phyloP scores from a whole-genome alignment of 2,888 invertebrate genomes.

The Epirrhoe alternata region DNA sequence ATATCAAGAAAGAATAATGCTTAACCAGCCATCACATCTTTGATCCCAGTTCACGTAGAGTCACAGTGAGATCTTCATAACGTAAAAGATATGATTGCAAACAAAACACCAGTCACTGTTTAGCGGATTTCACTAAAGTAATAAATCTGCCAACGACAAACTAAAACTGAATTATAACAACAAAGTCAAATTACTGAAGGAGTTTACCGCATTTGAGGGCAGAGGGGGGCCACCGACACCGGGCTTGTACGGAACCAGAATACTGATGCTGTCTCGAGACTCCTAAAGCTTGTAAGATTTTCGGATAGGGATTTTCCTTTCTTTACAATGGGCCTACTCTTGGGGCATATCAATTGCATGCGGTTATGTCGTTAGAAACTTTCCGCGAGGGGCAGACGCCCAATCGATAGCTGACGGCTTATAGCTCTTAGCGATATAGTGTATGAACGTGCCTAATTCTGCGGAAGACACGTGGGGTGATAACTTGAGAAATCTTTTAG shows the following conservation, averaged over 20 bases:
- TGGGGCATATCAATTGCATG: conserved; percentile 85
- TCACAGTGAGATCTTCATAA: not conserved
- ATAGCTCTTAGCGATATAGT: conserved; percentile 56
- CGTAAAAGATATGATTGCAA: conserved; percentile 28
- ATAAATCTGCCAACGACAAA: conserved; percentile 83
- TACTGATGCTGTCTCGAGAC: conserved; percentile 75
- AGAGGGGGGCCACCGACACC: conserved; percentile 72
- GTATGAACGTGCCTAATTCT: conserved; percentile 45
- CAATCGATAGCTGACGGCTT: conserved; percentile 77
- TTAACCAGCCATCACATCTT: too few relatives aligned
- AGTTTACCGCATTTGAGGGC: conserved; percentile 74
- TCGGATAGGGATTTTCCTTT: conserved; percentile 84
- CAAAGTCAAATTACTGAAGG: conserved; percentile 84
- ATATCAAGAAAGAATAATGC: too few relatives aligned
- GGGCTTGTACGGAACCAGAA: conserved; percentile 66
- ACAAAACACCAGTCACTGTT: conserved; percentile 57
- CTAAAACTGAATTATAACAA: conserved; percentile 84
- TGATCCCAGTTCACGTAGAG: too few relatives aligned
- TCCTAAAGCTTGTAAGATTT: conserved; percentile 83
- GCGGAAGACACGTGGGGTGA: conserved; percentile 38
- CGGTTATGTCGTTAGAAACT: conserved; percentile 86
- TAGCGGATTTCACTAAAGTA: conserved; percentile 75
- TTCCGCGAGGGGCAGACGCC: conserved; percentile 68
- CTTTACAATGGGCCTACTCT: conserved; percentile 85
- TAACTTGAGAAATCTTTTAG: conserved; percentile 31